Percentiles rank a stretch among this genome's conserved stretches.
These are phyloP conservation scores for Sinocyclocheilus anophthalmus DNA, from an alignment of 2,113 vertebrate species.

Conservation along the genomic window DNA sequence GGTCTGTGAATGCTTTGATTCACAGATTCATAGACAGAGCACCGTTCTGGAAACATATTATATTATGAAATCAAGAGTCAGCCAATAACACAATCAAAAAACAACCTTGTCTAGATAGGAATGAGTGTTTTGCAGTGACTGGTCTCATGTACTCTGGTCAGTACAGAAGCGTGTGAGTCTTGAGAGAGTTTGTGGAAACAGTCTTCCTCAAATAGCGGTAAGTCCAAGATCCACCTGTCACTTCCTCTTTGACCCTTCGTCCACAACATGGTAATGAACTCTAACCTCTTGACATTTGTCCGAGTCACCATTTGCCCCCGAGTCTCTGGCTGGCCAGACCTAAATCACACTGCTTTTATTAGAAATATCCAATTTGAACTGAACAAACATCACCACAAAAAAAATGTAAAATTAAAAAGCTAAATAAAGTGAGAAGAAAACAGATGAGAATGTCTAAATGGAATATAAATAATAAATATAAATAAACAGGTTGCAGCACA, in stretches of 20 bases:
- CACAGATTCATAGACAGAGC: neutral
- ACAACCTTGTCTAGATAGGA: neutral
- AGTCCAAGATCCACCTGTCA: conserved; percentile 15
- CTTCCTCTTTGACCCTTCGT: conserved; percentile 3
- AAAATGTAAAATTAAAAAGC: neutral
- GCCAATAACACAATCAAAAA: conserved; percentile 10
- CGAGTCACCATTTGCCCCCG: neutral
- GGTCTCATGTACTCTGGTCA: neutral
- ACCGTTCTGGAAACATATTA: conserved; percentile 6
- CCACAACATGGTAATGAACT: conserved; percentile 2
- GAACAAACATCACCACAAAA: neutral
- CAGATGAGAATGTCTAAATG: neutral
- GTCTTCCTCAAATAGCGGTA: conserved; percentile 24
- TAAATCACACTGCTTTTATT: neutral
- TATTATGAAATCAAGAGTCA: neutral
- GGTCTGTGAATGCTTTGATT: neutral
- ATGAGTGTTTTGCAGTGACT: neutral
- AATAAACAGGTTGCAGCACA: too few relatives aligned
- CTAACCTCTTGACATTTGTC: neutral
- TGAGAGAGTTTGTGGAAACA: neutral
- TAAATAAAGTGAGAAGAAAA: neutral
- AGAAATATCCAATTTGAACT: neutral
- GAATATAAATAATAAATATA: neutral
- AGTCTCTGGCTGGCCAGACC: neutral
- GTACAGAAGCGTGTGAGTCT: neutral